A percentile compares a stretch with the other conserved stretches of the same genome.
These are phyloP conservation scores for Thunnus albacares DNA, from an alignment of 2,797 vertebrate genomes.

Conservation along the genomic window DNA sequence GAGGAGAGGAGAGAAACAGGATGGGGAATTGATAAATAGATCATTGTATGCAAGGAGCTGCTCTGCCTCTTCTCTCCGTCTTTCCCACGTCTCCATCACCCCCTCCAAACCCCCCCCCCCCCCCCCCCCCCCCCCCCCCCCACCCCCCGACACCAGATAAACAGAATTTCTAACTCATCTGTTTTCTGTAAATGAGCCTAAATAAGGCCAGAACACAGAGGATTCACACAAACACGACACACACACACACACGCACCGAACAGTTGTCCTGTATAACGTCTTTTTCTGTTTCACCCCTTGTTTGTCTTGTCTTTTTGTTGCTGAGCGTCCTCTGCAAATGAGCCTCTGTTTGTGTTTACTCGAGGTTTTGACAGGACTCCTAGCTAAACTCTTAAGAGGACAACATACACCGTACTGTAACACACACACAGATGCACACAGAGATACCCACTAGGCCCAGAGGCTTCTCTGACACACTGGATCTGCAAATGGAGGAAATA, in stretches of 20 bases:
- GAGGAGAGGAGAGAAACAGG: constrained; percentile 61
- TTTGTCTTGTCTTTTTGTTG: constrained; percentile 65
- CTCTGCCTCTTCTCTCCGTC: constrained; percentile 60
- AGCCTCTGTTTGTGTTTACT: constrained; percentile 58
- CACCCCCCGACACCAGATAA: constrained; percentile 65
- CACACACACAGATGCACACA: constrained; percentile 21
- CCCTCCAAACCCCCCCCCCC: constrained; percentile 23
- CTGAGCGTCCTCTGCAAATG: constrained; percentile 61
- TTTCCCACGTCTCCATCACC: constrained; percentile 65
- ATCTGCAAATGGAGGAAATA: constrained; percentile 46
- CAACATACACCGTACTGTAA: constrained; percentile 17
- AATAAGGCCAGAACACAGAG: constrained; percentile 76
- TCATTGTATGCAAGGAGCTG: constrained; percentile 76
- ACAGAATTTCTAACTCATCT: constrained; percentile 76
- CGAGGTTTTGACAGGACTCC: constrained; percentile 67
- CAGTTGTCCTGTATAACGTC: constrained; percentile 50
- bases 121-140: constrained; percentile 31
- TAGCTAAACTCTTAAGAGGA: constrained; percentile 57
- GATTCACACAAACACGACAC: constrained; percentile 52
- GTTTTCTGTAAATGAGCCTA: constrained; percentile 78
- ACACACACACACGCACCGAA: constrained; percentile 19
- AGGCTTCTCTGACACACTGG: constrained; percentile 46
- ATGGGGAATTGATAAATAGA: constrained; percentile 80
- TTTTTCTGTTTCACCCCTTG: constrained; percentile 65
- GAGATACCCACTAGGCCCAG: constrained; percentile 24